Evolutionary conservation across 2,113 vertebrate genomes (phyloP), one percentile per base, ranked within the genome.

Genomic region (Ceyx melanurus): DNA sequence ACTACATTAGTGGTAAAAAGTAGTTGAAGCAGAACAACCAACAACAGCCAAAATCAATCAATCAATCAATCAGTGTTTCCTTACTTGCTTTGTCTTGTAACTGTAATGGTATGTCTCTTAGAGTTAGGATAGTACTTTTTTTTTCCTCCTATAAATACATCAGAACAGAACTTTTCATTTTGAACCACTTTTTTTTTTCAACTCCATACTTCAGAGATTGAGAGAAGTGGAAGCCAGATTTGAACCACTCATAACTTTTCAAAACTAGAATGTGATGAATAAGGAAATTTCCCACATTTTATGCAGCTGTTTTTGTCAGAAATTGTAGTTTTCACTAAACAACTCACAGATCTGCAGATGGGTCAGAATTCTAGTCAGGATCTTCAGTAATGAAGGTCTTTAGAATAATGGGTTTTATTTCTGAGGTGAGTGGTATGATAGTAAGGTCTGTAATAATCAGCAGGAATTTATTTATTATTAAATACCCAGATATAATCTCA

Each of bases 201-300:
- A 21, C 5, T 90, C 60, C 22, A 3, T 83, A 60, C 80, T 93
- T 90, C 43, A 37, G 48, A 70, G 10, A 74, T 83, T 43, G 64
- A 89, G 72, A 86, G 58, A 86, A 90, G 74, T 56, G 15, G 46
- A 92, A 83, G 60, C 25, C 37, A 89, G 19, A 82, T 92, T 92
- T 86, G 37, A 85, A 82, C 17, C 3, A 77, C 25, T 5, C 9
- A 15, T 84, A 57, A 45, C 80, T 91, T 89, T 91, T 89, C 58
- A 76, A 71, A 95, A 51, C 22, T 35, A 58, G 45, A 73, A 62
- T 46, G 31, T 80, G 48, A 35, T 82, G 64, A 76, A 71, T 81
- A 67, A 88, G 54, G 51, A 82, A 56, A 13, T 73, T 89, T n/a
- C 33, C 20, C 68, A 91, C 64, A 88, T 89, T 88, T 80, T 90